Conservation (phyloP, 2,113 vertebrate species). For the Malurus cyaneus region DNA sequence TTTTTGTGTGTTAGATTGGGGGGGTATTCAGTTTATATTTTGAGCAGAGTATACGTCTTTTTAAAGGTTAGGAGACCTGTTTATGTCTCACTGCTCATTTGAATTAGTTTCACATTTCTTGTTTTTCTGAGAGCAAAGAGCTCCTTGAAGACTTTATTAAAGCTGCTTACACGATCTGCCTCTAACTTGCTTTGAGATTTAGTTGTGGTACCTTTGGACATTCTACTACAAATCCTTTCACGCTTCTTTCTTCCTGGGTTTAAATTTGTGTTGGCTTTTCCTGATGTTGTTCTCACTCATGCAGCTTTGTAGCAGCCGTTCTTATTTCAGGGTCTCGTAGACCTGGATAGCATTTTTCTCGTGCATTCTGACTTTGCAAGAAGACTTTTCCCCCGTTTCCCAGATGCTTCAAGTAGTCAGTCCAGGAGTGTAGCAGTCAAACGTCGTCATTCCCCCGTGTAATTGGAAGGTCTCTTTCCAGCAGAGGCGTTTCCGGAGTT, state of each 20-base stretch:
- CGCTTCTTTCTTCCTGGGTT: background rate
- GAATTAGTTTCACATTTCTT: constrained; percentile 2
- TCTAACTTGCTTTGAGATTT: background rate
- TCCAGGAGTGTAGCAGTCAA: background rate
- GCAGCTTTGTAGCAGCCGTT: constrained; percentile 14
- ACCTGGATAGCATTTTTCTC: background rate
- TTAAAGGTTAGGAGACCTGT: background rate
- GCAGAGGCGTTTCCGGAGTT: constrained; percentile 63
- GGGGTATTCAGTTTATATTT: background rate
- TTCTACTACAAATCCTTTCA: background rate
- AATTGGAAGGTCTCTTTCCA: constrained; percentile 63
- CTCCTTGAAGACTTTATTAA: background rate
- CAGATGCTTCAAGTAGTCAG: background rate
- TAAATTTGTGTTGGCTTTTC: background rate
- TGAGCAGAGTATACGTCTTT: background rate
- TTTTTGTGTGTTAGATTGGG: background rate
- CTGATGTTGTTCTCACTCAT: background rate
- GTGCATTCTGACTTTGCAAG: background rate
- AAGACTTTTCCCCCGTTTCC: background rate
- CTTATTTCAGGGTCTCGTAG: background rate
- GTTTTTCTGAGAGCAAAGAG: background rate
- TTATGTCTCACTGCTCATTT: background rate
- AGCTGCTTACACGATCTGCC: background rate
- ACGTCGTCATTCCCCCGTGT: constrained; percentile 43
- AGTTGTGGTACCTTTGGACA: background rate